Conservation (phyloP, 2,113 vertebrate genomes). For the Mola mola region DNA sequence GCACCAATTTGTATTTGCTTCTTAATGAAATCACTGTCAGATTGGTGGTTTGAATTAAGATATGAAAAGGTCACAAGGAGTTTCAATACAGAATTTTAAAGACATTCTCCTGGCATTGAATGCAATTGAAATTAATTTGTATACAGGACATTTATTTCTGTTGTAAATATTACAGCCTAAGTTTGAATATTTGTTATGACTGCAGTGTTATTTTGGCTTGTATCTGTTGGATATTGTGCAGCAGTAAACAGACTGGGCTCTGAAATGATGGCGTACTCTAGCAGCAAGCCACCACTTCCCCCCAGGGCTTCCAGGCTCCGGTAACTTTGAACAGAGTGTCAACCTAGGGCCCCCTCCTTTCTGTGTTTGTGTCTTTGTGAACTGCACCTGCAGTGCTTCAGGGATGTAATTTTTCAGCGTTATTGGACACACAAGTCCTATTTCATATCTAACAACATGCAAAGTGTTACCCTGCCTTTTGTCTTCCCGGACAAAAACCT, state of each 20-base stretch:
- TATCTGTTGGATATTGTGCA: not conserved
- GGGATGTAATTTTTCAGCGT: constrained; percentile 46
- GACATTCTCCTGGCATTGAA: not conserved
- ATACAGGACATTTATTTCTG: not conserved
- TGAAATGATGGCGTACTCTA: too few relatives aligned
- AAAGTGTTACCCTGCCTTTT: constrained; percentile 14
- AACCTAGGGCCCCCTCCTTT: constrained; percentile 1
- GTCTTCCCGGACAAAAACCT: constrained; percentile 10
- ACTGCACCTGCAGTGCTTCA: constrained; percentile 52
- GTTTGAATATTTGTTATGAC: not conserved
- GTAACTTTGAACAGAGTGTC: constrained; percentile 37
- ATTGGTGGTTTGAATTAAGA: not conserved
- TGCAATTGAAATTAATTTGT: not conserved
- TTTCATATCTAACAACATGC: constrained; percentile 27
- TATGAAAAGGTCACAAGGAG: not conserved
- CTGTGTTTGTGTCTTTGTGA: constrained; percentile 19
- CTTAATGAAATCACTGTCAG: not conserved
- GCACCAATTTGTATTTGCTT: not conserved
- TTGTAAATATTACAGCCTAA: constrained; percentile 7
- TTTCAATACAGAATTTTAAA: not conserved
- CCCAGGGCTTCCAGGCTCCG: constrained; percentile 31
- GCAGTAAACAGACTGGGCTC: constrained; percentile 12
- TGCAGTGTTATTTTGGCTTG: too few relatives aligned
- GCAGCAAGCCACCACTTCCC: constrained; percentile 34
- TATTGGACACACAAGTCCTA: constrained; percentile 27